Evolutionary conservation across 2,113 vertebrate genomes (phyloP), one percentile per base, ranked within the genome.

Genomic region (Chionomys nivalis): DNA sequence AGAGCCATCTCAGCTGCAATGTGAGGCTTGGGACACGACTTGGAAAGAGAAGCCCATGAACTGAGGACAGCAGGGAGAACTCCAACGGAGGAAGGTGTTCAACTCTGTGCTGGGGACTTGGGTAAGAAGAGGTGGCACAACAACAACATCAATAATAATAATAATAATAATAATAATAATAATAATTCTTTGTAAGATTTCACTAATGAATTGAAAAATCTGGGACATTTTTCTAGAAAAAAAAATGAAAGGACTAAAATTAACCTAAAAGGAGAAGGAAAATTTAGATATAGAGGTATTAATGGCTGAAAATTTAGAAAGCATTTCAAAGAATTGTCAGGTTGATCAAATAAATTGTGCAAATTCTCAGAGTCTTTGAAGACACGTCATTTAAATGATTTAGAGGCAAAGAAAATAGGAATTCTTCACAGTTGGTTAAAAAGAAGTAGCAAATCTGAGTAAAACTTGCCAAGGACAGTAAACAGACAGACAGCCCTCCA

Each of bases 151-250:
- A 55, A 58, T 28, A 88, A 49, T 47, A 49, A 44, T 76, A 76
- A 44, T 28, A 44, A 44, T 76, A 76, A 44, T 26, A 44, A 76
- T 42, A 75, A 75, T 44, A 66, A 70, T 9, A 75, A 44, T 44
- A 44, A 44, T 44, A 28, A 76, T 76, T 95, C 58, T n/a, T 94
- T 72, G 68, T 78, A 66, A 66, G 68, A 58, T 36, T 92, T 82
- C n/a, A 31, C 79, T n/a, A 73, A 42, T 13, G 31, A 77, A 83
- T 55, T 88, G 42, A 39, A 94, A 92, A 92, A 73, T 47, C 26
- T 28, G 23, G 17, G 10, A 88, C 63, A 90, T 92, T 94, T 92
- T 92, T 82, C 79, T 79, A 90, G 44, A 24, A 82, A 92, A 52
- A 52, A 49, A 87, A 87, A 88, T 39, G 19, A 65, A 89, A 90